These are phyloP conservation scores for Toxonevra muliebris DNA, from an alignment of 2,888 invertebrate genomes.

Conservation along the genomic window DNA sequence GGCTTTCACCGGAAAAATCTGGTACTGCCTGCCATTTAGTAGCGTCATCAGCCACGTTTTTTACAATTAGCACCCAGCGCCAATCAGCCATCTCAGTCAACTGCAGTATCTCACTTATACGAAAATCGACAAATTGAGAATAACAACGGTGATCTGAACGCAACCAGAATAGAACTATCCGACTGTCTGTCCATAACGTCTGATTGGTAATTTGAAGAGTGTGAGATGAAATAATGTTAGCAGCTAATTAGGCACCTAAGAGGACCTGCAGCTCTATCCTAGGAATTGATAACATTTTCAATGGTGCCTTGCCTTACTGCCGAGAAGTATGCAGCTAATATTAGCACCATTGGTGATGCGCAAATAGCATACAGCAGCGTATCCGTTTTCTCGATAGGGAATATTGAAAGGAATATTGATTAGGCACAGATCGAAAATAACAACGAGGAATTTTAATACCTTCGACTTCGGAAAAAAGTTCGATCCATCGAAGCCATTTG, in stretches of 20 bases:
- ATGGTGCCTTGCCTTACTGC: conserved; percentile 32
- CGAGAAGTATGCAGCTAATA: conserved; percentile 19
- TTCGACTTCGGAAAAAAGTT: conserved; percentile 28
- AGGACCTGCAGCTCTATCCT: no score
- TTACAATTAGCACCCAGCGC: background rate
- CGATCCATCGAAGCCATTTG: conserved; percentile 34
- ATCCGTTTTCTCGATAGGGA: conserved; percentile 34
- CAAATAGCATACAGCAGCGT: conserved; percentile 33
- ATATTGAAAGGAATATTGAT: conserved; percentile 12
- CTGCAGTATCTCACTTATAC: conserved; percentile 40
- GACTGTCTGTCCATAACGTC: conserved; percentile 41
- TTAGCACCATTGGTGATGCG: conserved; percentile 11
- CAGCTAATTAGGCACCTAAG: conserved; percentile 32
- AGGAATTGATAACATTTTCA: conserved; percentile 33
- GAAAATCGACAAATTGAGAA: conserved; percentile 40
- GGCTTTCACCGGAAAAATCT: no score
- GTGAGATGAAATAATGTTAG: conserved; percentile 12
- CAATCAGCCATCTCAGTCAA: no score
- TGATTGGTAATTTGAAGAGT: conserved; percentile 22
- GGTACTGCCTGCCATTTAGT: conserved; percentile 12
- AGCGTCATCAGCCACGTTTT: conserved; percentile 14
- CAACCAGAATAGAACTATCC: no score
- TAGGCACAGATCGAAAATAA: conserved; percentile 15
- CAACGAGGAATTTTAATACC: conserved; percentile 31
- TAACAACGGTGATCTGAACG: no score